Conservation (phyloP, 2,888 invertebrate genomes). For the Aphrophora alni region DNA sequence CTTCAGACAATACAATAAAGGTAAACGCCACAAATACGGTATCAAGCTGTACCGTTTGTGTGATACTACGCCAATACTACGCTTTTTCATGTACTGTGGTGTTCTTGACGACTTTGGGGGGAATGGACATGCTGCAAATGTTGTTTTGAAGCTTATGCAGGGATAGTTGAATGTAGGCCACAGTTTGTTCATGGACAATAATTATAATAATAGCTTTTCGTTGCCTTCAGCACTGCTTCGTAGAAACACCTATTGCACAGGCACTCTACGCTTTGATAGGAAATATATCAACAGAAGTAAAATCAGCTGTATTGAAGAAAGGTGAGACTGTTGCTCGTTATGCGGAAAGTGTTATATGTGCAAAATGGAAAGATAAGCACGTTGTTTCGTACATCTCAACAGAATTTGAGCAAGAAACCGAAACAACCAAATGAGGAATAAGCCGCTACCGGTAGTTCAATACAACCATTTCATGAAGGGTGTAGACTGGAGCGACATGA, state of each 20-base stretch:
- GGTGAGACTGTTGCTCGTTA: neutral
- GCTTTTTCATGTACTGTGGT: neutral
- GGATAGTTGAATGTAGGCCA: neutral
- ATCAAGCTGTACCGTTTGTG: neutral
- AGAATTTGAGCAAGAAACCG: no score
- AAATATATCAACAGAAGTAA: constrained; percentile 11
- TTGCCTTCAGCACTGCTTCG: constrained; percentile 9
- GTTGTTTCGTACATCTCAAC: no score
- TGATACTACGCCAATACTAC: neutral
- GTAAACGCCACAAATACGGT: no score
- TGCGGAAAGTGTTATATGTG: no score
- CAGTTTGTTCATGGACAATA: constrained; percentile 7
- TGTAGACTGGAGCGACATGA: constrained; percentile 1
- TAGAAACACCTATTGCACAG: neutral
- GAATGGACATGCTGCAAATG: no score
- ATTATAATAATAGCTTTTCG: neutral
- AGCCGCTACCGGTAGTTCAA: no score
- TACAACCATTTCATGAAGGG: no score
- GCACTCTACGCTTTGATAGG: neutral
- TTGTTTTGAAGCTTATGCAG: neutral
- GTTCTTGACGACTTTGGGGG: no score
- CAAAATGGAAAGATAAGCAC: no score
- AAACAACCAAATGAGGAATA: neutral
- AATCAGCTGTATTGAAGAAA: neutral
- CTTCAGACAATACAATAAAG: neutral